A percentile compares a stretch with the other conserved stretches of the same genome.
Evolutionary conservation across 2,888 invertebrate species (phyloP).

Genomic region (Hirtodrosophila histrioides): DNA sequence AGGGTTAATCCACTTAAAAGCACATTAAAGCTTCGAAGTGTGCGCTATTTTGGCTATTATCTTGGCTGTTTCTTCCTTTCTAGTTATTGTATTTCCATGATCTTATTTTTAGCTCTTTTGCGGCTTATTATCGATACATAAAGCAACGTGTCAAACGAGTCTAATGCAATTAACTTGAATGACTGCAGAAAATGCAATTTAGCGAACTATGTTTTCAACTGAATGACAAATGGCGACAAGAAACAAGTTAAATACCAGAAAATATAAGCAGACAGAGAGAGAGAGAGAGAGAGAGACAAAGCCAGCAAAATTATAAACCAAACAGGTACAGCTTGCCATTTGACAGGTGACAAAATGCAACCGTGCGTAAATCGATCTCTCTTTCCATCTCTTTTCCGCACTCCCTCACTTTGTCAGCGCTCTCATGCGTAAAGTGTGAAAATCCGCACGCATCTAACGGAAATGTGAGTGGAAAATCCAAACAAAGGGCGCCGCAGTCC

Average conservation of each 20-base stretch:
- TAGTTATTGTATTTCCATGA: neutral
- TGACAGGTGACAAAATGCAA: constrained; percentile 57
- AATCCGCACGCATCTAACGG: constrained; percentile 64
- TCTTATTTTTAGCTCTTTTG: constrained; percentile 8
- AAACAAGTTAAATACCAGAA: constrained; percentile 41
- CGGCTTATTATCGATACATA: constrained; percentile 38
- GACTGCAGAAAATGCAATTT: constrained; percentile 75
- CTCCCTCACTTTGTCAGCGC: neutral
- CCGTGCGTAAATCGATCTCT: constrained; percentile 52
- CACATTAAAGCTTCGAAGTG: too few relatives aligned
- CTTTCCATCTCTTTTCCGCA: neutral
- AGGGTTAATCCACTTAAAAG: too few relatives aligned
- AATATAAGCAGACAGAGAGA: constrained; percentile 26
- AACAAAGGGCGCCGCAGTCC: constrained; percentile 45
- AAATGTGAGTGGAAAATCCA: constrained; percentile 41
- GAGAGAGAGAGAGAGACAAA: too few relatives aligned
- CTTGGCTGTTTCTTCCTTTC: neutral
- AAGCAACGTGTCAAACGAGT: constrained; percentile 70
- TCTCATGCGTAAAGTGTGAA: constrained; percentile 73
- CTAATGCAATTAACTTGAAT: constrained; percentile 80
- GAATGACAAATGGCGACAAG: constrained; percentile 19
- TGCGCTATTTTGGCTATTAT: neutral
- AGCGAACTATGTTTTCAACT: constrained; percentile 65
- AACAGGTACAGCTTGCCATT: constrained; percentile 31
- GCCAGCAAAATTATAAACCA: neutral